A percentile compares a stretch with the other conserved stretches of the same genome.
Conservation (phyloP, 2,888 invertebrate species). For the Mamestra brassicae region DNA sequence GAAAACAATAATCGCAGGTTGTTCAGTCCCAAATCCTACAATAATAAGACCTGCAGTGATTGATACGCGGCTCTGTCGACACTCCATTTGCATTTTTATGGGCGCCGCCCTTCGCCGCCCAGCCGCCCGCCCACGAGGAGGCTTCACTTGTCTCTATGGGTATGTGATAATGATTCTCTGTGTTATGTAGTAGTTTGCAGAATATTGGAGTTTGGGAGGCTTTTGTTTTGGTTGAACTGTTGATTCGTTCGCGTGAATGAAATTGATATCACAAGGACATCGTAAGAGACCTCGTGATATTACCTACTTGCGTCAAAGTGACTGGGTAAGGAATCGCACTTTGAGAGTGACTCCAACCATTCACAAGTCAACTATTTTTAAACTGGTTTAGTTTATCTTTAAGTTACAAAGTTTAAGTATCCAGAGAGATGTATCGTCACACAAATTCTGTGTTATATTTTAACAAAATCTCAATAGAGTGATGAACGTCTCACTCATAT, state of each 20-base stretch:
- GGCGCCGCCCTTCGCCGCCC: slow-evolving; percentile 75
- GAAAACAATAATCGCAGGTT: slow-evolving; percentile 81
- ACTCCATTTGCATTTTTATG: slow-evolving; percentile 91
- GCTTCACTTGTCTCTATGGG: slow-evolving; percentile 52
- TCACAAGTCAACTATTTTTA: too few relatives aligned
- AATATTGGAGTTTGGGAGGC: slow-evolving; percentile 12
- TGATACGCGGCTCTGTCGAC: slow-evolving; percentile 91
- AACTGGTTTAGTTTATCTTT: too few relatives aligned
- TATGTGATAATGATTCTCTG: slow-evolving; percentile 58
- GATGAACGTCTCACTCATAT: too few relatives aligned
- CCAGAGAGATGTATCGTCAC: too few relatives aligned
- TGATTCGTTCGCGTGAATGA: slow-evolving; percentile 3
- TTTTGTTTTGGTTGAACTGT: slow-evolving; percentile 26
- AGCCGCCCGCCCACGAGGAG: slow-evolving; percentile 66
- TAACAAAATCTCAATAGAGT: too few relatives aligned
- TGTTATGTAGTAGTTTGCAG: slow-evolving; percentile 46
- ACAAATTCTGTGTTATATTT: too few relatives aligned
- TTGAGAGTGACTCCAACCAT: too few relatives aligned
- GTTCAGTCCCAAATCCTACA: slow-evolving; percentile 78
- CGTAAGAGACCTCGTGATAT: too few relatives aligned
- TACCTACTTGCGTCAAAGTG: too few relatives aligned
- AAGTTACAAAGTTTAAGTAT: too few relatives aligned
- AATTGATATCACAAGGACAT: too few relatives aligned
- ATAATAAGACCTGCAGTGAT: slow-evolving; percentile 87
- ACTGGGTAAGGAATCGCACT: too few relatives aligned